phyloP scores from a whole-genome alignment of 2,797 vertebrate species.

The Phaenicophaeus curvirostris region DNA sequence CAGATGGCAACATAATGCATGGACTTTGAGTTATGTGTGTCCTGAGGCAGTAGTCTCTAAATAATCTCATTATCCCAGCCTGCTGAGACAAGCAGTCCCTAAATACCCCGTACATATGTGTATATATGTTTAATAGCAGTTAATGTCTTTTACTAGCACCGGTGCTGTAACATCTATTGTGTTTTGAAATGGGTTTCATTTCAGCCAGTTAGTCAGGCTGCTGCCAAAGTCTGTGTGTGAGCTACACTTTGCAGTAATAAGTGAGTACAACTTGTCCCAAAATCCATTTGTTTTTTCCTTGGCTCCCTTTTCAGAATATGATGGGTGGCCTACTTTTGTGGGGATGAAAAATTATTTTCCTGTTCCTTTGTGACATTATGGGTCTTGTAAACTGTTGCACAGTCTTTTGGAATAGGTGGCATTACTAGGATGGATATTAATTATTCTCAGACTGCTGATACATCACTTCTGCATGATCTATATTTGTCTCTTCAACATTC shows the following conservation, averaged over 20 bases:
- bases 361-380: slow-evolving; percentile 51
- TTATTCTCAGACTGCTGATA: slow-evolving; percentile 69
- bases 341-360: slow-evolving; percentile 74
- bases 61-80: not conserved
- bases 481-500: slow-evolving; percentile 67
- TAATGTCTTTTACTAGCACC: not conserved
- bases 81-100: not conserved
- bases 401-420: slow-evolving; percentile 53
- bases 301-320: slow-evolving; percentile 17
- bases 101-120: not conserved
- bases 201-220: not conserved
- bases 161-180: not conserved
- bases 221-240: not conserved
- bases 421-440: slow-evolving; percentile 68
- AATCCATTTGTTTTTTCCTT: slow-evolving; percentile 35
- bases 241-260: slow-evolving; percentile 39
- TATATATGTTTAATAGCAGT: not conserved
- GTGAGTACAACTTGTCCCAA: slow-evolving; percentile 57
- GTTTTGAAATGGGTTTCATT: not conserved
- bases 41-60: not conserved
- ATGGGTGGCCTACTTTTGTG: slow-evolving; percentile 72
- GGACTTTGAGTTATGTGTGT: not conserved
- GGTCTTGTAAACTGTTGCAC: slow-evolving; percentile 48
- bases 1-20: not conserved
- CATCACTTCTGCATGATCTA: slow-evolving; percentile 42